phyloP scores from a whole-genome alignment of 2,113 vertebrate species.

The Hippoglossus stenolepis region DNA sequence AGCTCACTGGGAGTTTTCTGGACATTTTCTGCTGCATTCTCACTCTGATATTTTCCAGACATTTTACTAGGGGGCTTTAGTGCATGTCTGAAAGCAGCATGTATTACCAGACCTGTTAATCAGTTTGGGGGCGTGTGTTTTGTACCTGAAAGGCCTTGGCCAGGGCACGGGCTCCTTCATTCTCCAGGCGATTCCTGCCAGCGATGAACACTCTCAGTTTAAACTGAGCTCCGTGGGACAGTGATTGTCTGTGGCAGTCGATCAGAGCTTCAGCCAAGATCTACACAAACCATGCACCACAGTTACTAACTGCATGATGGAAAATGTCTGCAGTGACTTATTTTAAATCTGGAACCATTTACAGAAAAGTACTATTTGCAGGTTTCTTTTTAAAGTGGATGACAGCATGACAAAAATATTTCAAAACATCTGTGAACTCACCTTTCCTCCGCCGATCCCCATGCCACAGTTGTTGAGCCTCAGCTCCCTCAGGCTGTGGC shows the following conservation, averaged over 20 bases:
- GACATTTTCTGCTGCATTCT: no score
- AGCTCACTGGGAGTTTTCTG: no score
- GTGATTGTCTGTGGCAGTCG: slow-evolving; percentile 88
- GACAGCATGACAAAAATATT: no score
- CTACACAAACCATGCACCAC: slow-evolving; percentile 69
- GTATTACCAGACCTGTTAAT: neutral
- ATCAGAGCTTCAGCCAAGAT: slow-evolving; percentile 92
- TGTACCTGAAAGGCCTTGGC: slow-evolving; percentile 93
- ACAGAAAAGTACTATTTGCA: neutral
- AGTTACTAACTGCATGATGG: neutral
- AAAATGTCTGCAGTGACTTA: neutral
- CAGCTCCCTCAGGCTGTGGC: slow-evolving; percentile 90
- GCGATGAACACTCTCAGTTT: slow-evolving; percentile 91
- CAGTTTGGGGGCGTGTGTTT: neutral
- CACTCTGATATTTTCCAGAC: no score
- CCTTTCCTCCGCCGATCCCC: slow-evolving; percentile 97
- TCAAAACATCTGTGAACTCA: slow-evolving; percentile 54
- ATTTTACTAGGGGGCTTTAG: no score
- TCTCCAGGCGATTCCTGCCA: slow-evolving; percentile 96
- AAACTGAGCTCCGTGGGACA: slow-evolving; percentile 85
- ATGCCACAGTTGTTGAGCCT: slow-evolving; percentile 98
- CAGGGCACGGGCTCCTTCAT: slow-evolving; percentile 92
- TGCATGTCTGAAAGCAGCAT: neutral
- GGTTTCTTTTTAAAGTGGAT: no score
- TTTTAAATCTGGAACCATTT: neutral